A percentile compares a stretch with the other conserved stretches of the same genome.
These are phyloP conservation scores for Hermatobates lingyangjiaoensis DNA, from an alignment of 1,140 invertebrate genomes.

Conservation along the genomic window DNA sequence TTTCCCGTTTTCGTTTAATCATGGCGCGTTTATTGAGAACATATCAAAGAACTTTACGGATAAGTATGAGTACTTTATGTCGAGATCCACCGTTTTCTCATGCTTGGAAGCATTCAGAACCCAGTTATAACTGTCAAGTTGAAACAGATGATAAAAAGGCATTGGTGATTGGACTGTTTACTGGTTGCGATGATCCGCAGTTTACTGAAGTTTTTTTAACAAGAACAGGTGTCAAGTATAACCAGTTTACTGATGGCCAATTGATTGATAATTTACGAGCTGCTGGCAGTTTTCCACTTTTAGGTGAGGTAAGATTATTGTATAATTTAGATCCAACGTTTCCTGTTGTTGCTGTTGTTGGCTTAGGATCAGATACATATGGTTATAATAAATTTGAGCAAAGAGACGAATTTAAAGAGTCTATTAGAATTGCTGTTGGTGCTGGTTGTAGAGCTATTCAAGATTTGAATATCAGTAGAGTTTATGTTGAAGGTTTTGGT, in stretches of 20 bases:
- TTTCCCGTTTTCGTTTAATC: no score
- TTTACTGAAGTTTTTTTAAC: conserved; percentile 4
- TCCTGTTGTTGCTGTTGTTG: conserved; percentile 42
- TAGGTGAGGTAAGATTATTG: conserved; percentile 37
- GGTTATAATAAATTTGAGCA: conserved; percentile 41
- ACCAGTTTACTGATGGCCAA: conserved; percentile 8
- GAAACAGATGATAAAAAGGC: conserved; percentile 9
- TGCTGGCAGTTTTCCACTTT: conserved; percentile 23
- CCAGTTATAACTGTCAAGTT: neutral
- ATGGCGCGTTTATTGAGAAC: no score
- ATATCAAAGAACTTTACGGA: no score
- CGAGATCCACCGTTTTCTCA: no score
- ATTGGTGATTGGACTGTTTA: conserved; percentile 4
- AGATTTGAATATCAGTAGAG: conserved; percentile 36
- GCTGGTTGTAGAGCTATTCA: conserved; percentile 38
- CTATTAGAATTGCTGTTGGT: conserved; percentile 39
- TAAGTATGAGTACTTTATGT: no score
- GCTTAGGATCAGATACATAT: conserved; percentile 40
- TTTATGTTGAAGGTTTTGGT: conserved; percentile 46
- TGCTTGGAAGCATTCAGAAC: neutral
- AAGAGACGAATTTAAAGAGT: conserved; percentile 45
- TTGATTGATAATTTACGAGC: conserved; percentile 8
- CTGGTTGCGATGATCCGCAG: conserved; percentile 2
- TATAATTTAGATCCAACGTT: conserved; percentile 39
- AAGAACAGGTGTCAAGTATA: conserved; percentile 12